Conservation (phyloP, 2,888 invertebrate genomes). For the Drosophila pseudotakahashii region DNA sequence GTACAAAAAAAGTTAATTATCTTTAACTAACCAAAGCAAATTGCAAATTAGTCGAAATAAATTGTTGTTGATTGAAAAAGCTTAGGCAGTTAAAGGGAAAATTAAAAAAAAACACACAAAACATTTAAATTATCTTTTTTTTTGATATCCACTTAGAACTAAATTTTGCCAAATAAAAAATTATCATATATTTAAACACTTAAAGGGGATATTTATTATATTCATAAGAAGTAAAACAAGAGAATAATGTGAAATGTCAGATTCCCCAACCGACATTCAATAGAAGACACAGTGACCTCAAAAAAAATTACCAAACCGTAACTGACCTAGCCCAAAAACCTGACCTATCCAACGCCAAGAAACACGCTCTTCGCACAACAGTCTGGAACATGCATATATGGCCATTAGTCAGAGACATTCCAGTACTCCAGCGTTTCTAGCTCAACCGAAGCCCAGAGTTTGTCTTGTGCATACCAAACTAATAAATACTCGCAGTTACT, state of each 20-base stretch:
- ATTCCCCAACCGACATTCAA: too few species aligned
- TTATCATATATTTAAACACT: too few species aligned
- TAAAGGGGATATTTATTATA: too few species aligned
- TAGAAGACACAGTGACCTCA: neutral
- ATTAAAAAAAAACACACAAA: neutral
- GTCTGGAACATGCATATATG: conserved; percentile 4
- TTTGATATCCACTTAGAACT: too few species aligned
- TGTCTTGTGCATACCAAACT: conserved; percentile 64
- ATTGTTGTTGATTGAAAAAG: conserved; percentile 1
- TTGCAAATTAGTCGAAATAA: conserved; percentile 10
- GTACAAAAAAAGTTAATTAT: conserved; percentile 16
- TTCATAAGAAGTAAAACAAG: too few species aligned
- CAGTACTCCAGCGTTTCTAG: conserved; percentile 32
- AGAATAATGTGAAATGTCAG: too few species aligned
- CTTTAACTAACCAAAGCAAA: conserved; percentile 1
- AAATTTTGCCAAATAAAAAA: neutral
- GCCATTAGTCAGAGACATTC: conserved; percentile 9
- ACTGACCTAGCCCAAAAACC: conserved; percentile 37
- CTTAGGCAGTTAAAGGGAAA: neutral
- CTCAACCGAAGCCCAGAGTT: conserved; percentile 36
- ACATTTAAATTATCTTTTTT: neutral
- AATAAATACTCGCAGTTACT: conserved; percentile 46
- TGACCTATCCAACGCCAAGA: conserved; percentile 32
- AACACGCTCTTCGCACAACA: conserved; percentile 1
- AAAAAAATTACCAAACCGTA: conserved; percentile 5